Evolutionary conservation across 2,888 invertebrate species (phyloP).

Genomic region (Plagodis dolabraria): DNA sequence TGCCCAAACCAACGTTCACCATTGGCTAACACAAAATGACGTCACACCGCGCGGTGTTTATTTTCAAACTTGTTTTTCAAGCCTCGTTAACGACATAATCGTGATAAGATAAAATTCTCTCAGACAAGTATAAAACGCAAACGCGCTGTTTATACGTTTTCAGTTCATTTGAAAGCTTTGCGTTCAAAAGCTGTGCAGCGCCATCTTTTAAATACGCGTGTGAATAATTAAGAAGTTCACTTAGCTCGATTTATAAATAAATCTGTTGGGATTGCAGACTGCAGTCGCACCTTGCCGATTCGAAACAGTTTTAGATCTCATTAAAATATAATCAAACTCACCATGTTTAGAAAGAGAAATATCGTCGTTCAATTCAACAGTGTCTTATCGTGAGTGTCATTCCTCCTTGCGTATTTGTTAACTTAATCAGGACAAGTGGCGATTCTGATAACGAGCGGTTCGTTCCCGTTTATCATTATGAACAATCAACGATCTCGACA

Average conservation of each 20-base stretch:
- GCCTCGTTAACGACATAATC: conserved; percentile 58
- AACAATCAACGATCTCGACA: conserved; percentile 4
- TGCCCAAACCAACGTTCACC: conserved; percentile 53
- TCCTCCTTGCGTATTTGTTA: conserved; percentile 15
- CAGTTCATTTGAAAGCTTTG: conserved; percentile 45
- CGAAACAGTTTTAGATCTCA: conserved; percentile 23
- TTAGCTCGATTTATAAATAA: conserved; percentile 49
- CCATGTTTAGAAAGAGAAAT: conserved; percentile 72
- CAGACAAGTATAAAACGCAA: conserved; percentile 60
- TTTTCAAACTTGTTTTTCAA: conserved; percentile 62
- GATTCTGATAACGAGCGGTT: conserved; percentile 14
- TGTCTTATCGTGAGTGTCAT: conserved; percentile 65
- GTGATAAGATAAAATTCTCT: conserved; percentile 60
- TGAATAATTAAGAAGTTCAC: conserved; percentile 23
- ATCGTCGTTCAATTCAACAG: conserved; percentile 66
- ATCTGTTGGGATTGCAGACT: conserved; percentile 32
- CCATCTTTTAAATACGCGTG: conserved; percentile 39
- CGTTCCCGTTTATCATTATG: conserved; percentile 6
- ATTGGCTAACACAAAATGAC: conserved; percentile 67
- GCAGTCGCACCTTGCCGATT: conserved; percentile 37
- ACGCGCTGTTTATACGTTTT: conserved; percentile 44
- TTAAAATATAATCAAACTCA: conserved; percentile 29
- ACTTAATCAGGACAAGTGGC: conserved; percentile 16
- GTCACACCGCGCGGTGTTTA: conserved; percentile 60
- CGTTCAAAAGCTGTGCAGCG: conserved; percentile 32